Base-by-base conservation (phyloP, 1,140 invertebrate species). In the Lucilia sericata region DNA sequence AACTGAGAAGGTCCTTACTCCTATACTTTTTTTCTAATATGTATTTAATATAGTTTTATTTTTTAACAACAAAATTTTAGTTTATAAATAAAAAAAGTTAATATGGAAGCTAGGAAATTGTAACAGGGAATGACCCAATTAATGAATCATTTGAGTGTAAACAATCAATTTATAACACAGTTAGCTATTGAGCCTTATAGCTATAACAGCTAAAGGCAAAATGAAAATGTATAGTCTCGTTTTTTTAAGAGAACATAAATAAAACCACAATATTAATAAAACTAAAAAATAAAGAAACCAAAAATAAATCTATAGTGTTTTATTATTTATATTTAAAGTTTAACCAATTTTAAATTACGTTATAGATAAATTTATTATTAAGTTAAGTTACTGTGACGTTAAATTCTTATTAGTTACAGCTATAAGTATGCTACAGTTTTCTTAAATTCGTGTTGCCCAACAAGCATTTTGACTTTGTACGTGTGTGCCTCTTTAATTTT, bases 401-500 rank as follows among this genome's bases (percentile, higher is more conserved):
- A 19, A 25, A 49, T 10, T 51, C n/a, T 7, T 21, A 78, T 34
- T 2, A 74, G 5, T 70, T 14, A 65, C 70, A 34, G 14, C 42
- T 83, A 70, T 70, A 82, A 70, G 55, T 82, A 82, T 83, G 82
- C 82, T 65, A 19, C 65, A 49, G n/a, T 83, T 49, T 34, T 34
- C 21, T 36, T 82, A 74, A 65, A 70, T 82, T 82, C 82, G 82
- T 82, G 9, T 80, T 19, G n/a, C 75, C 75, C 36, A 47, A 34
- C 51, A 82, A 65, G n/a, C 81, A 82, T 30, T 30, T 30, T 30
- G 1, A 19, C 10, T 60, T 17, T 17, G 14, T 60, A 17, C 25
- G 25, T 30, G 25, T 30, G 25, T 30, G 25, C 25, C 25, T 30
- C 25, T 30, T n/a, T 30, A 30, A 65, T 5, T 36, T 84, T 34